phyloP scores from a whole-genome alignment of 1,140 invertebrate genomes.

The Ericerus pela region DNA sequence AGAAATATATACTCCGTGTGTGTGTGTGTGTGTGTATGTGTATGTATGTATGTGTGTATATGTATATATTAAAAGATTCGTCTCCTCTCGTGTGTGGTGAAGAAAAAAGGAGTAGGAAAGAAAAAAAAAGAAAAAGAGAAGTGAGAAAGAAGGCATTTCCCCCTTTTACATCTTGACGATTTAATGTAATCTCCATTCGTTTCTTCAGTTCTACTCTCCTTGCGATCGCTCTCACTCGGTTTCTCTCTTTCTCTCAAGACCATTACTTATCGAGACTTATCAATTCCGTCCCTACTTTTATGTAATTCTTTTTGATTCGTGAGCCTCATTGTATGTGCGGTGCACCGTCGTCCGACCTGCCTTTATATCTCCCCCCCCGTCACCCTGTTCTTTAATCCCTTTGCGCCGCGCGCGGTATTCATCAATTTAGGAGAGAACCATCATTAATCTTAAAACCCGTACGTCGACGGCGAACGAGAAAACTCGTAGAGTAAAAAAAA shows the following conservation, averaged over 20 bases:
- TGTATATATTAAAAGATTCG: too few relatives aligned
- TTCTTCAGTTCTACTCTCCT: too few relatives aligned
- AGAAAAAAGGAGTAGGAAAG: too few relatives aligned
- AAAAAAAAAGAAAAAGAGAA: too few relatives aligned
- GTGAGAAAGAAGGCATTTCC: too few relatives aligned
- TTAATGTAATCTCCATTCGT: conserved; percentile 5
- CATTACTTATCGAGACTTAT: conserved; percentile 10
- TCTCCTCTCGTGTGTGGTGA: too few relatives aligned
- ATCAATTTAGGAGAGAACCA: conserved; percentile 9
- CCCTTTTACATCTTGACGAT: too few relatives aligned
- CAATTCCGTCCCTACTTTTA: conserved; percentile 7
- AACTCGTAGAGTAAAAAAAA: conserved; percentile 1
- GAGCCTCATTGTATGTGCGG: conserved; percentile 7
- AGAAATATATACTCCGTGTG: too few relatives aligned
- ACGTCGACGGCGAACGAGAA: conserved; percentile 5
- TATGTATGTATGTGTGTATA: too few relatives aligned
- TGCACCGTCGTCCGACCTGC: background rate
- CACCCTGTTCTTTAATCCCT: conserved; percentile 8
- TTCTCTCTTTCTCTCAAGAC: background rate
- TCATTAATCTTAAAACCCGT: conserved; percentile 5
- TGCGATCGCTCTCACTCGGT: too few relatives aligned
- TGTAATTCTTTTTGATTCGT: conserved; percentile 11
- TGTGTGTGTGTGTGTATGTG: too few relatives aligned
- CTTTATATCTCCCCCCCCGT: conserved; percentile 7
- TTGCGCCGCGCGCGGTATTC: conserved; percentile 6